Conservation (phyloP, 1,140 invertebrate species). For the Drosophila fuyamai region DNA sequence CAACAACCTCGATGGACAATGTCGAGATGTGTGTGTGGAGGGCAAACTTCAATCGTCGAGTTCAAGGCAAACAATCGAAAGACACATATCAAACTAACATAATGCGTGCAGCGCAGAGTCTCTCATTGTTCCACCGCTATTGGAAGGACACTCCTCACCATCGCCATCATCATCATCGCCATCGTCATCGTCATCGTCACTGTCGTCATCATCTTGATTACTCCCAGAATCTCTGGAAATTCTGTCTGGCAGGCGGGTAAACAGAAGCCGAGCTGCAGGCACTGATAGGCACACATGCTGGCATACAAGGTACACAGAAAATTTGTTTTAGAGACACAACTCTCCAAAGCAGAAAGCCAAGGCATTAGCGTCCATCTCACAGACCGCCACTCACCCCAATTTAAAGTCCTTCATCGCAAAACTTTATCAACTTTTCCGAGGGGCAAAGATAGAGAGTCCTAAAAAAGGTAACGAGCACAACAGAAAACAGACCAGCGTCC, state of each 20-base stretch:
- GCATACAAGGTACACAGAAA: slow-evolving; percentile 63
- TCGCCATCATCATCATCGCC: slow-evolving; percentile 28
- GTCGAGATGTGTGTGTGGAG: slow-evolving; percentile 27
- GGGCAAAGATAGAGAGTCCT: slow-evolving; percentile 25
- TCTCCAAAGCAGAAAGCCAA: slow-evolving; percentile 60
- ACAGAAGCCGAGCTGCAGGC: slow-evolving; percentile 55
- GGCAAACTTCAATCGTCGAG: slow-evolving; percentile 59
- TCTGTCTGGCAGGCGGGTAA: slow-evolving; percentile 48
- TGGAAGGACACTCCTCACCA: slow-evolving; percentile 1
- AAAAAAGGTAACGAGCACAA: slow-evolving; percentile 61
- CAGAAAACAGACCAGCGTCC: slow-evolving; percentile 37
- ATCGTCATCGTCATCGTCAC: slow-evolving; percentile 20
- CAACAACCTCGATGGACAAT: slow-evolving; percentile 38
- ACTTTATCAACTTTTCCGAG: slow-evolving; percentile 63
- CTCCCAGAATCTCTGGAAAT: slow-evolving; percentile 35
- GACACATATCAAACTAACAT: slow-evolving; percentile 76
- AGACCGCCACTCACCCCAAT: slow-evolving; percentile 50
- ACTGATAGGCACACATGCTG: slow-evolving; percentile 28
- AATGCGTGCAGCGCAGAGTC: slow-evolving; percentile 48
- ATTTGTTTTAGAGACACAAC: slow-evolving; percentile 70
- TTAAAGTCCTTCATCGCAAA: slow-evolving; percentile 62
- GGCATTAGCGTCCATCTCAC: slow-evolving; percentile 55
- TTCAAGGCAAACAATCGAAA: slow-evolving; percentile 74
- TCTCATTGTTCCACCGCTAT: slow-evolving; percentile 35
- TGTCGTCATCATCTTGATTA: slow-evolving; percentile 10